A percentile compares a stretch with the other conserved stretches of the same genome.
Conservation (phyloP, 2,797 vertebrate genomes). For the Pseudomugil gertrudae region DNA sequence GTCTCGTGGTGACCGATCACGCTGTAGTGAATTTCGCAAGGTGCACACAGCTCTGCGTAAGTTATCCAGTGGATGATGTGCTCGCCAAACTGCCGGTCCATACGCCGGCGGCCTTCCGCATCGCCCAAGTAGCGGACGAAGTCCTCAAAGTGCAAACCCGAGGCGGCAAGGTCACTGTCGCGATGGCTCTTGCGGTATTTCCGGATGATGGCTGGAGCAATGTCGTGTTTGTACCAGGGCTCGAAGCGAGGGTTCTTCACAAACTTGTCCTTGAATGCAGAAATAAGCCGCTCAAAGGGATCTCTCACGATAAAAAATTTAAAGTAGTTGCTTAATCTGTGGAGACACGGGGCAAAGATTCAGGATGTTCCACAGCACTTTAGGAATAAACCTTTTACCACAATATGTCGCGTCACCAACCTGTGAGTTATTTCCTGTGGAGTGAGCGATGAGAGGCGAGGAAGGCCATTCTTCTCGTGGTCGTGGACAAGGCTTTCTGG, state of each 20-base stretch:
- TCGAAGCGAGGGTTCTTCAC: constrained; percentile 96
- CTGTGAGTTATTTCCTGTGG: constrained; percentile 87
- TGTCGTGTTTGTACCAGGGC: constrained; percentile 97
- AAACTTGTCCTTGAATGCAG: constrained; percentile 98
- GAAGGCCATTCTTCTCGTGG: constrained; percentile 95
- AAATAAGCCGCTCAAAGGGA: constrained; percentile 96
- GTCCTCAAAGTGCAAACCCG: constrained; percentile 94
- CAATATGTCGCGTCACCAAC: constrained; percentile 67
- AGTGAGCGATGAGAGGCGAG: constrained; percentile 91
- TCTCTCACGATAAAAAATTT: constrained; percentile 98
- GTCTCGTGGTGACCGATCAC: constrained; percentile 96
- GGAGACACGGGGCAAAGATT: neutral
- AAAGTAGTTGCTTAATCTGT: constrained; percentile 92
- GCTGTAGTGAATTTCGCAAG: constrained; percentile 91
- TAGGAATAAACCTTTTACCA: neutral
- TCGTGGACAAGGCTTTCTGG: constrained; percentile 96
- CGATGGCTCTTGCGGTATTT: constrained; percentile 91
- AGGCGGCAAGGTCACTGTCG: constrained; percentile 71
- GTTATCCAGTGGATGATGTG: constrained; percentile 97
- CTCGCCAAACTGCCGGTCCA: constrained; percentile 93
- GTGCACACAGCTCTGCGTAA: constrained; percentile 92
- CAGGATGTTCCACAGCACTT: too few relatives aligned
- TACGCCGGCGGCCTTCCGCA: constrained; percentile 83
- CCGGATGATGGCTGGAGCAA: constrained; percentile 93
- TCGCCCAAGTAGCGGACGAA: constrained; percentile 97